Percentiles rank a stretch among this genome's conserved stretches.
phyloP scores from a whole-genome alignment of 2,888 invertebrate genomes.

The Salpingus planirostris region DNA sequence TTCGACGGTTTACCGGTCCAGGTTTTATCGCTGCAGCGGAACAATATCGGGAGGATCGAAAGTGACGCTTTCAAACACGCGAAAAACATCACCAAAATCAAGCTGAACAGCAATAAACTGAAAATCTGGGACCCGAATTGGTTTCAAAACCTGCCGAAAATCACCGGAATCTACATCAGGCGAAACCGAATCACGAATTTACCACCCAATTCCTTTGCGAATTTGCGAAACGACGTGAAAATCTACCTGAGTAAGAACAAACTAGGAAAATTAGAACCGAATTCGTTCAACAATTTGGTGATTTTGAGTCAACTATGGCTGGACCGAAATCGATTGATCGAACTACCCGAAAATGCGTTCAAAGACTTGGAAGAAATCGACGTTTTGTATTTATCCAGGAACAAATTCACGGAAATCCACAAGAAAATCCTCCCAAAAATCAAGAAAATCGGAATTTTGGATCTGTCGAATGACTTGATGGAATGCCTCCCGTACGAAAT shows the following conservation, averaged over 20 bases:
- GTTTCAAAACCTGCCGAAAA: constrained; percentile 11
- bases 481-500: constrained; percentile 10
- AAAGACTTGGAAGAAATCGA: constrained; percentile 9
- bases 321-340: constrained; percentile 22
- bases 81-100: constrained; percentile 11
- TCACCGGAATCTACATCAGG: constrained; percentile 14
- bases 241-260: constrained; percentile 27
- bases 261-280: constrained; percentile 17
- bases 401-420: constrained; percentile 7
- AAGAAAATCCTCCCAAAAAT: constrained; percentile 7
- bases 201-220: constrained; percentile 9
- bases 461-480: constrained; percentile 9
- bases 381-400: constrained; percentile 10
- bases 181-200: constrained; percentile 9
- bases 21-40: constrained; percentile 9
- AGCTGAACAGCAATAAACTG: constrained; percentile 11
- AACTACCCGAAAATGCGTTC: constrained; percentile 19
- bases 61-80: constrained; percentile 12
- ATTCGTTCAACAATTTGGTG: constrained; percentile 19
- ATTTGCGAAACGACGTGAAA: constrained; percentile 13
- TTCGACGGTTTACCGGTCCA: constrained; percentile 9
- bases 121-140: constrained; percentile 11
- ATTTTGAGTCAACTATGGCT: constrained; percentile 23
- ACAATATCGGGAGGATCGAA: constrained; percentile 7
- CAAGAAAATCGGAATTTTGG: constrained; percentile 6